Evolutionary conservation across 23 tunicate species (phyloP).

Genomic region (Halocynthia roretzi): DNA sequence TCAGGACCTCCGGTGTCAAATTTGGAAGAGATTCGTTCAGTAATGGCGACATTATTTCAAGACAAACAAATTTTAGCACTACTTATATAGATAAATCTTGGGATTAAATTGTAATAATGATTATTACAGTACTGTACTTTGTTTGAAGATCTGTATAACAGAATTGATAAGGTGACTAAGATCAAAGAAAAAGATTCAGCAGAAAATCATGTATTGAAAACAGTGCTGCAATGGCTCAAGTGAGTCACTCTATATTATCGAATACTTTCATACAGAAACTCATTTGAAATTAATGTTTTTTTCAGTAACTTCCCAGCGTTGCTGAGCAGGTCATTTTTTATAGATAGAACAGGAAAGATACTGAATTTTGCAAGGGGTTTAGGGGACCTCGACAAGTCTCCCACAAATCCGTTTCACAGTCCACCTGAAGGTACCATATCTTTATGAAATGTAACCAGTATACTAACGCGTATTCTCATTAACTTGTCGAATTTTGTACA

Average conservation of each 20-base stretch:
- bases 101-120: background rate
- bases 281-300: background rate
- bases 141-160: background rate
- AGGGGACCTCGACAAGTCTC: background rate
- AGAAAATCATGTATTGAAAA: background rate
- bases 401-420: background rate
- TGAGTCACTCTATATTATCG: background rate
- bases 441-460: background rate
- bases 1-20: too few species aligned
- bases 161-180: background rate
- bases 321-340: constrained; percentile 12
- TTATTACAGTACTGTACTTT: background rate
- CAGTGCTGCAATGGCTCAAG: constrained; percentile 21
- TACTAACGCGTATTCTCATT: background rate
- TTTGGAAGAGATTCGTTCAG: too few species aligned
- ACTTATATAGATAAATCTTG: background rate
- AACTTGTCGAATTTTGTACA: background rate
- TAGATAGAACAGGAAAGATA: constrained; percentile 10
- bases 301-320: background rate
- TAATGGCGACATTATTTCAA: too few species aligned
- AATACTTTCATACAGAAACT: background rate
- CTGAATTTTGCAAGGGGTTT: constrained; percentile 19
- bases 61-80: too few species aligned
- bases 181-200: constrained; percentile 1
- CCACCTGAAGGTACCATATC: background rate